Evolutionary conservation across 2,888 invertebrate species (phyloP).

Genomic region (Synergus laeviventris): DNA sequence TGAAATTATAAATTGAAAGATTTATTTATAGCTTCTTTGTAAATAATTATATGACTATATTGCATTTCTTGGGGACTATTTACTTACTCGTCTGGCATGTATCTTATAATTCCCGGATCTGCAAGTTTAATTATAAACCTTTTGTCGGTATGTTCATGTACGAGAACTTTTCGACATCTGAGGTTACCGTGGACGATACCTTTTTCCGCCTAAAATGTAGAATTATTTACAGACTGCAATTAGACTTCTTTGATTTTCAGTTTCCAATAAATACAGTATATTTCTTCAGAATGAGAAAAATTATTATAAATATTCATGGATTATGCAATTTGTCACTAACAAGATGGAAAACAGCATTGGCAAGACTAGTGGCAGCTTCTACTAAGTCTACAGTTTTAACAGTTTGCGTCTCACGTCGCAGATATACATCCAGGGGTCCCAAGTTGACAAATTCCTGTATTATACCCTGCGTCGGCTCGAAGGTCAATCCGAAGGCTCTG

Average conservation of each 20-base stretch:
- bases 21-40: constrained; percentile 20
- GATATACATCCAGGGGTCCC: constrained; percentile 87
- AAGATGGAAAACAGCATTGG: constrained; percentile 91
- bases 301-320: neutral
- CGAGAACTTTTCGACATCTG: constrained; percentile 87
- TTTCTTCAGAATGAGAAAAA: too few relatives aligned
- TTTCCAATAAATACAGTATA: too few relatives aligned
- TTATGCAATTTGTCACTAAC: constrained; percentile 74
- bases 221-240: constrained; percentile 39
- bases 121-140: constrained; percentile 87
- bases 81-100: constrained; percentile 80
- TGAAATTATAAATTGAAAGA: constrained; percentile 69
- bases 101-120: constrained; percentile 85
- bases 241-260: too few relatives aligned
- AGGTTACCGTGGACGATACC: constrained; percentile 90
- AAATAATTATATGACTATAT: constrained; percentile 21
- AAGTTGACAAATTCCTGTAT: constrained; percentile 88
- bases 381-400: constrained; percentile 85
- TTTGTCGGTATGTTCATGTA: constrained; percentile 84
- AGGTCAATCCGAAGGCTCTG: constrained; percentile 85
- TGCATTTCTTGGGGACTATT: constrained; percentile 8
- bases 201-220: constrained; percentile 82
- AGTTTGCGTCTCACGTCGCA: constrained; percentile 75
- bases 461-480: constrained; percentile 87
- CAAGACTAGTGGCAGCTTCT: constrained; percentile 88